Conservation (phyloP, 1,140 invertebrate genomes). For the Brachionus asplanchnoidis region DNA sequence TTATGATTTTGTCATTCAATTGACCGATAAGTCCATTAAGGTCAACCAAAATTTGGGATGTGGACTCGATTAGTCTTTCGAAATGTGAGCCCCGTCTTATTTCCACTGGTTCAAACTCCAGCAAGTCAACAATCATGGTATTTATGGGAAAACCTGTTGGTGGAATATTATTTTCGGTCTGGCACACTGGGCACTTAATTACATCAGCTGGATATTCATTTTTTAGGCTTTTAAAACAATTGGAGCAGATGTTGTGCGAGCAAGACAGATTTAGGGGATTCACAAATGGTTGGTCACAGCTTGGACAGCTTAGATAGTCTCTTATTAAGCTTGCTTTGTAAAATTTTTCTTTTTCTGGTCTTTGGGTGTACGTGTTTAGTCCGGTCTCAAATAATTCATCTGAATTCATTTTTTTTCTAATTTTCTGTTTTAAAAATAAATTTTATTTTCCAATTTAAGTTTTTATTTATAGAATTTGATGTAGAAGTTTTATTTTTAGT, state of each 20-base stretch:
- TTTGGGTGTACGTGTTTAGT: neutral
- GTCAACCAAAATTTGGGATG: neutral
- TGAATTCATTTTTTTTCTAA: neutral
- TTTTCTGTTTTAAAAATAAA: neutral
- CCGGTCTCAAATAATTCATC: neutral
- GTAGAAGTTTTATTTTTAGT: neutral
- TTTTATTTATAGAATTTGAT: neutral
- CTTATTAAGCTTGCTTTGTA: neutral
- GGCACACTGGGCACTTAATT: conserved; percentile 1
- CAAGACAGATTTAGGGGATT: conserved; percentile 3
- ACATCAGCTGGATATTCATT: neutral
- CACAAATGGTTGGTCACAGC: neutral
- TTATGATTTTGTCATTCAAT: neutral
- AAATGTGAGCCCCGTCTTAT: neutral
- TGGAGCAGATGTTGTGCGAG: neutral
- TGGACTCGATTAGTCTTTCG: neutral
- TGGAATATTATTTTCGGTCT: neutral
- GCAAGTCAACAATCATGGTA: neutral
- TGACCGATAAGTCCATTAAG: neutral
- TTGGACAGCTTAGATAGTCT: neutral
- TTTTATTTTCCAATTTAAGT: neutral
- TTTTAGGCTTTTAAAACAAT: conserved; percentile 23
- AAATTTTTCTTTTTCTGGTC: neutral
- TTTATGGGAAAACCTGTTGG: neutral
- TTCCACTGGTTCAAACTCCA: neutral